A percentile compares a stretch with the other conserved stretches of the same genome.
phyloP scores from a whole-genome alignment of 64 coral and sea anemone species.

The Montipora efflorescens region DNA sequence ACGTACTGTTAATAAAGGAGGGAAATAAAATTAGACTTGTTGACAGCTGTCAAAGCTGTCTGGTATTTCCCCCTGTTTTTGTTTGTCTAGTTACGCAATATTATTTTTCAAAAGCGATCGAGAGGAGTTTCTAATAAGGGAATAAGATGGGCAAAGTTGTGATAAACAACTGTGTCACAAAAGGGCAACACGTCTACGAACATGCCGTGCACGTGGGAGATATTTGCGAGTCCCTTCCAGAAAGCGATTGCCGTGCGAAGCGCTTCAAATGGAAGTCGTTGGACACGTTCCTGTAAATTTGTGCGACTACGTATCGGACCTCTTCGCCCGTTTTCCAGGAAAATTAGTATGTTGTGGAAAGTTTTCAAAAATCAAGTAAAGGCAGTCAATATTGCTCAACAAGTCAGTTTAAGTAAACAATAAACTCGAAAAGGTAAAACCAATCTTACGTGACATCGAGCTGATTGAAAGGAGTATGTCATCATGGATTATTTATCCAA shows the following conservation, averaged over 20 bases:
- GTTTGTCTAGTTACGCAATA: not conserved
- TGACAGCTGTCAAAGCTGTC: not conserved
- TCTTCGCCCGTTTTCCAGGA: constrained; percentile 22
- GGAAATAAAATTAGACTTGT: not conserved
- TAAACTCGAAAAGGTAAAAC: not conserved
- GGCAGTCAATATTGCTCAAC: constrained; percentile 16
- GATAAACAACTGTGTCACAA: not conserved
- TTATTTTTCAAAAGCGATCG: not conserved
- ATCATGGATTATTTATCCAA: not conserved
- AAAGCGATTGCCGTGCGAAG: constrained; percentile 25
- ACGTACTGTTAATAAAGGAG: not conserved
- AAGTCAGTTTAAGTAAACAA: constrained; percentile 7
- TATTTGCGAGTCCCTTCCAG: not conserved
- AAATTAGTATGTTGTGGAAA: constrained; percentile 36
- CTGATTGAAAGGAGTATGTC: constrained; percentile 6
- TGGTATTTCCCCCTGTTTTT: not conserved
- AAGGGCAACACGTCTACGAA: not conserved
- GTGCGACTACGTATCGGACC: constrained; percentile 24
- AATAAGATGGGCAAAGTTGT: not conserved
- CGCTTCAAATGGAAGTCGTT: constrained; percentile 22
- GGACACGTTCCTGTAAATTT: constrained; percentile 39
- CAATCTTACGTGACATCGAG: not conserved
- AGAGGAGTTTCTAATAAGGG: too few relatives aligned
- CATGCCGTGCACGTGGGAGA: not conserved
- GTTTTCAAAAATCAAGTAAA: constrained; percentile 31